These are phyloP conservation scores for Leptopterna dolabrata DNA, from an alignment of 2,888 invertebrate genomes.

Conservation along the genomic window DNA sequence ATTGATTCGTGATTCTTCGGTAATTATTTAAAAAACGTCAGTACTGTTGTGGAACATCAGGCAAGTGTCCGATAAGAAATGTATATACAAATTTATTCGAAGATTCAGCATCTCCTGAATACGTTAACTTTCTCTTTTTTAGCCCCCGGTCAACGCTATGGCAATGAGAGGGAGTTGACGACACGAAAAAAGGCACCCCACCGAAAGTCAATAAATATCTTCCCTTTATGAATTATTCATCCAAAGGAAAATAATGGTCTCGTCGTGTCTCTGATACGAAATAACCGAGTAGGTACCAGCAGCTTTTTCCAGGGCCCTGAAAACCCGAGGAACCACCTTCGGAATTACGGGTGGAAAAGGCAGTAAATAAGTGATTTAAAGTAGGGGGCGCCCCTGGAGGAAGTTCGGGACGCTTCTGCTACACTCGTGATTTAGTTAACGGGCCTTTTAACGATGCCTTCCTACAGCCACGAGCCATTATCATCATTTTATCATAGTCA, in stretches of 20 bases:
- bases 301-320: not conserved
- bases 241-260: not conserved
- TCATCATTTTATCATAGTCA: not conserved
- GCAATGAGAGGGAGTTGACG: not conserved
- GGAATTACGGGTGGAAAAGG: not conserved
- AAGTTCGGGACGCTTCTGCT: not conserved
- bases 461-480: not conserved
- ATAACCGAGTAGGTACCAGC: not conserved
- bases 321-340: not conserved
- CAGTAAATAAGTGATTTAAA: slow-evolving; percentile 7
- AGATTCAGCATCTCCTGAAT: not conserved
- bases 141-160: not conserved
- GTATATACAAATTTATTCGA: not conserved
- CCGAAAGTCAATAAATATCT: not conserved
- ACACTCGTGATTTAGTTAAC: not conserved
- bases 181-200: not conserved
- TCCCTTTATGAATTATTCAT: not conserved
- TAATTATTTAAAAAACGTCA: too few species aligned
- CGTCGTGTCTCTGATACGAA: not conserved
- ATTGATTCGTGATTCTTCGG: too few species aligned
- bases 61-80: too few species aligned
- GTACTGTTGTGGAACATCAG: not conserved
- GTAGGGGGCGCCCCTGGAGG: not conserved
- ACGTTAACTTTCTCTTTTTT: not conserved
- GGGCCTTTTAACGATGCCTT: not conserved